Evolutionary conservation across 2,113 vertebrate species (phyloP).

Genomic region (Channa maculata): DNA sequence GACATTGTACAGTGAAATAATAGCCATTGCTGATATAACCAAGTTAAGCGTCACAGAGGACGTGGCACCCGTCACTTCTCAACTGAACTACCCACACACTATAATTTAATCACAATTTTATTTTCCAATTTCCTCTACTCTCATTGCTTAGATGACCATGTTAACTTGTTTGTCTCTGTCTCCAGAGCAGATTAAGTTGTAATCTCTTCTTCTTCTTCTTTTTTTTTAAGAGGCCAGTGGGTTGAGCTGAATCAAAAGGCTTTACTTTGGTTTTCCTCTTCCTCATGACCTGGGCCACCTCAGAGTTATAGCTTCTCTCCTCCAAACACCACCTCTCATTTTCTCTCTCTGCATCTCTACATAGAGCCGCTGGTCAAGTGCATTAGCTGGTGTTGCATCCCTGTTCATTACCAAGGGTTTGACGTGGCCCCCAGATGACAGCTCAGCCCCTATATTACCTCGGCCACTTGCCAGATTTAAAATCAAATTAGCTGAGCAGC

Average conservation of each 20-base stretch:
- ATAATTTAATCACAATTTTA: conserved; percentile 61
- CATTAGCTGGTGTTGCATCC: conserved; percentile 36
- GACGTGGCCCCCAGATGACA: conserved; percentile 59
- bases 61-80: conserved; percentile 16
- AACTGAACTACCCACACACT: conserved; percentile 50
- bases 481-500: conserved; percentile 73
- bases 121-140: conserved; percentile 58
- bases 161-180: conserved; percentile 54
- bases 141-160: conserved; percentile 50
- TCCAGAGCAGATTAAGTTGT: conserved; percentile 48
- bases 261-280: conserved; percentile 21
- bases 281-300: conserved; percentile 17
- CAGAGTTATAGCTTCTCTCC: not conserved
- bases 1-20: not conserved
- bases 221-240: conserved; percentile 48
- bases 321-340: not conserved
- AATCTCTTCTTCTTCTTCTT: conserved; percentile 55
- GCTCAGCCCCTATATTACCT: conserved; percentile 57
- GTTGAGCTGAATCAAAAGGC: conserved; percentile 38
- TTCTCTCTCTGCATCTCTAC: not conserved
- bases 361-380: conserved; percentile 19
- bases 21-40: not conserved
- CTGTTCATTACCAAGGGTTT: conserved; percentile 56
- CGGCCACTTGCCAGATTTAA: conserved; percentile 66
- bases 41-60: conserved; percentile 29